These are phyloP conservation scores for Cheilinus undulatus DNA, from an alignment of 2,113 vertebrate species.

Conservation along the genomic window DNA sequence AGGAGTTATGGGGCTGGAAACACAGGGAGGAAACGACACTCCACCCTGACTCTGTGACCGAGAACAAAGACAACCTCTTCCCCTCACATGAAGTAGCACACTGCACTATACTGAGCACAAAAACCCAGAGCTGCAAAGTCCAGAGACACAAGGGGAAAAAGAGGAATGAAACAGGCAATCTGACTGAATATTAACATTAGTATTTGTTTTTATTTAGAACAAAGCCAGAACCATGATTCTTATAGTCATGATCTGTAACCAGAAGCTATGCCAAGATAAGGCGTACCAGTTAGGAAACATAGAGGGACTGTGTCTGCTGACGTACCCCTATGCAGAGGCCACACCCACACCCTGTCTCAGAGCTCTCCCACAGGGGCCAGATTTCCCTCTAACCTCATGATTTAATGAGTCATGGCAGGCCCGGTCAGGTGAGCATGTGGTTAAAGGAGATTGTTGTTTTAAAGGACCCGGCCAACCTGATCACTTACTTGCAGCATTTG, in stretches of 20 bases:
- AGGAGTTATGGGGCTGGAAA: constrained; percentile 69
- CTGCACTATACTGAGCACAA: constrained; percentile 30
- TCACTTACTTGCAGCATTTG: constrained; percentile 60
- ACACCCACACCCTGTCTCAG: constrained; percentile 41
- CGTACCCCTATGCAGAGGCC: constrained; percentile 41
- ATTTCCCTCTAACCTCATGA: constrained; percentile 54
- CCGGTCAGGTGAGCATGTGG: constrained; percentile 62
- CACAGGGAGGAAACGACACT: constrained; percentile 82
- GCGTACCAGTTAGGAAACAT: constrained; percentile 65
- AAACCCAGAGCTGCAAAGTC: constrained; percentile 16
- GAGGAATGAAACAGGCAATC: constrained; percentile 12
- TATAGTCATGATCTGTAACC: constrained; percentile 34
- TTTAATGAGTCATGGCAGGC: constrained; percentile 50
- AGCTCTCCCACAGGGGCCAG: constrained; percentile 35
- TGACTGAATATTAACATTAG: constrained; percentile 2
- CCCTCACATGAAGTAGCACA: constrained; percentile 66
- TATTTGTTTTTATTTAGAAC: constrained; percentile 9
- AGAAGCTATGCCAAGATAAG: constrained; percentile 63
- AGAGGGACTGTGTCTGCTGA: constrained; percentile 42
- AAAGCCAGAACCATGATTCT: neutral
- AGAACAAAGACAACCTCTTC: constrained; percentile 79
- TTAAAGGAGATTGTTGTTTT: constrained; percentile 51
- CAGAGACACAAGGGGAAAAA: neutral
- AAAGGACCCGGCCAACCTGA: constrained; percentile 33
- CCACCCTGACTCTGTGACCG: constrained; percentile 78